A percentile compares a stretch with the other conserved stretches of the same genome.
Evolutionary conservation across 2,888 invertebrate genomes (phyloP).

Genomic region (Aphodius granarius): DNA sequence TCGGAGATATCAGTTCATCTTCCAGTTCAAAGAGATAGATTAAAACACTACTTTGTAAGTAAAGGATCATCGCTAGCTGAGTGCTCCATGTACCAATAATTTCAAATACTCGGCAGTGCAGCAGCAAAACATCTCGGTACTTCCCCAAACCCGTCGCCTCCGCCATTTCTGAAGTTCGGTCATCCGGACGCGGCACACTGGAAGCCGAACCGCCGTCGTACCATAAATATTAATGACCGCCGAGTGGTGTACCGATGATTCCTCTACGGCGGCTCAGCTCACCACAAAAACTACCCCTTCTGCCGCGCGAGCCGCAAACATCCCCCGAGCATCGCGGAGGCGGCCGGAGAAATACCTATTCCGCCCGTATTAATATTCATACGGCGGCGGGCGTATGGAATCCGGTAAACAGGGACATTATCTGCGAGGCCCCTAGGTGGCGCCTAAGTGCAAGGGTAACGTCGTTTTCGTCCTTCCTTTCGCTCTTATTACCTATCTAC

Average conservation of each 20-base stretch:
- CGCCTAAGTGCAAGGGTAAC: neutral
- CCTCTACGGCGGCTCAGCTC: neutral
- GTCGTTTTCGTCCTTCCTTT: neutral
- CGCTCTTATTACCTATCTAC: neutral
- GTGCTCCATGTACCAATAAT: no score
- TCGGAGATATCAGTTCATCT: no score
- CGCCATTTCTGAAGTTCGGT: neutral
- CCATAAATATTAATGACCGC: neutral
- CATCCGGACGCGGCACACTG: neutral
- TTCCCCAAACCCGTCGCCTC: neutral
- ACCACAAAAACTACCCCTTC: neutral
- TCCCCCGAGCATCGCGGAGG: neutral
- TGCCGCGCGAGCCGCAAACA: neutral
- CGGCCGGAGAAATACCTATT: constrained; percentile 34
- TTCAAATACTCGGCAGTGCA: neutral
- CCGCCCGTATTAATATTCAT: constrained; percentile 49
- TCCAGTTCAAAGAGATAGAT: no score
- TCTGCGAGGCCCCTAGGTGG: neutral
- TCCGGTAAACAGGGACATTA: constrained; percentile 38
- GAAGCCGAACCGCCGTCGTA: neutral
- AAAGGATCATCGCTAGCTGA: no score
- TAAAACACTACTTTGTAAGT: no score
- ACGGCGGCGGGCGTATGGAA: constrained; percentile 38
- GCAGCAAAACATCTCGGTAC: neutral
- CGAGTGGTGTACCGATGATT: neutral